Evolutionary conservation across 2,888 invertebrate genomes (phyloP), one percentile per base, ranked within the genome.

Genomic region (Diplazon laetatorius): DNA sequence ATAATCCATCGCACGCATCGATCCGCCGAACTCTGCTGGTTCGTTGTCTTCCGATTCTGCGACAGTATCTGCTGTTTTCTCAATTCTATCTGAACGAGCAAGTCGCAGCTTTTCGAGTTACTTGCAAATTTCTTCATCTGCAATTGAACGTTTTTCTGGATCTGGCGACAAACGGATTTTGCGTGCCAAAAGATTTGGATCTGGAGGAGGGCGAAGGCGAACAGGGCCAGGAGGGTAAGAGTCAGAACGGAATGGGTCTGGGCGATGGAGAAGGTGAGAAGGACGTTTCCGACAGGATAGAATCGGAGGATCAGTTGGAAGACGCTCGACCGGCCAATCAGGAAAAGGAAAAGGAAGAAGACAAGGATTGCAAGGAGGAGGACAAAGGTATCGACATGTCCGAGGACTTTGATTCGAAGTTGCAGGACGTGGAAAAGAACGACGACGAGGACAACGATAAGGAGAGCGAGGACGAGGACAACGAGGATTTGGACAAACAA

Each of bases 341-440:
- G 86, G 95, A 96, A 80, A 93, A 95, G 74, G 92, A 93, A 62
- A 89, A 95, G 79, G 91, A 93, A 44, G 94, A 95, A 30, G 94
- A 97, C 65, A 93, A 94, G 84, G 95, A 97, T 87, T 95, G 95
- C 84, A 95, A 96, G 86, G 97, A 98, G 88, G 96, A 97, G 89
- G 97, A 98, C 80, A 95, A 97, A 62, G 98, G 97, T 16, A 95
- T 99, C 69, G 98, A 99, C 86, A 98, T 99, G 97, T 96, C 96
- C 16, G 98, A 98, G 83, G 97, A 99, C 89, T 98, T 99, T 88
- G 98, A 98, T 73, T 97, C 96, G 0, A 95, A 97, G 90, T 91
- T 96, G 73, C 97, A 97, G 88, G 95, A 98, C 87, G 91, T 96
- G 14, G 95, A 96, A 2, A 93, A 95, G 80, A 93, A 95, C 69